phyloP scores from a whole-genome alignment of 2,113 vertebrate genomes.

The Neogobius melanostomus region DNA sequence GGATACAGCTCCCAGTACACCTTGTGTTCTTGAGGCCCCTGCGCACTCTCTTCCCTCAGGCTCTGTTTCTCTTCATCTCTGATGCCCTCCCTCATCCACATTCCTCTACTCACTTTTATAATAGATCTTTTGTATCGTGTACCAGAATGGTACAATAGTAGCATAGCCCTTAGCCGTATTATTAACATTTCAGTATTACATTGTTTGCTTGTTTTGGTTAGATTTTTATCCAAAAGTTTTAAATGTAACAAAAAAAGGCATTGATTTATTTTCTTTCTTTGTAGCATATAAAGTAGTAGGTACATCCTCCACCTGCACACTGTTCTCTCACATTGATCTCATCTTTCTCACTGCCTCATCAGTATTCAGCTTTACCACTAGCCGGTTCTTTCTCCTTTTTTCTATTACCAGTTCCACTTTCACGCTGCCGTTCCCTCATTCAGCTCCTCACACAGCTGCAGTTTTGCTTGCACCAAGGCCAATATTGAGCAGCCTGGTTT shows the following conservation, averaged over 20 bases:
- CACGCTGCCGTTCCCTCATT: constrained; percentile 1
- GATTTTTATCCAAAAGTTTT: no score
- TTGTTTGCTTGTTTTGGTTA: background rate
- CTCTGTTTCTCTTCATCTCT: constrained; percentile 48
- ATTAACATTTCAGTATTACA: background rate
- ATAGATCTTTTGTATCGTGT: background rate
- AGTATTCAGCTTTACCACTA: constrained; percentile 68
- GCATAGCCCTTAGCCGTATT: background rate
- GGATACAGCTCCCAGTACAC: constrained; percentile 52
- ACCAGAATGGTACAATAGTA: no score
- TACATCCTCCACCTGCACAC: constrained; percentile 71
- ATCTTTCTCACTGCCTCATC: constrained; percentile 48
- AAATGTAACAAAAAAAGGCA: no score
- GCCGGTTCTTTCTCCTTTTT: constrained; percentile 13
- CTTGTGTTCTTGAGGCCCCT: constrained; percentile 37
- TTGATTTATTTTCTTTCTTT: background rate
- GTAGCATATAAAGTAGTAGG: constrained; percentile 26
- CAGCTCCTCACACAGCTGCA: constrained; percentile 34
- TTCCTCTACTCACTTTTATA: constrained; percentile 11
- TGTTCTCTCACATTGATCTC: constrained; percentile 5
- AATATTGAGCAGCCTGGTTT: constrained; percentile 31
- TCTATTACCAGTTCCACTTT: constrained; percentile 8
- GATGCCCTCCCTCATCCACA: constrained; percentile 27
- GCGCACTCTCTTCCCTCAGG: constrained; percentile 33
- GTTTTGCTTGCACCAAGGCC: constrained; percentile 37